Evolutionary conservation across 2,888 invertebrate species (phyloP), one percentile per base, ranked within the genome.

Genomic region (Chrysotoxum bicinctum): DNA sequence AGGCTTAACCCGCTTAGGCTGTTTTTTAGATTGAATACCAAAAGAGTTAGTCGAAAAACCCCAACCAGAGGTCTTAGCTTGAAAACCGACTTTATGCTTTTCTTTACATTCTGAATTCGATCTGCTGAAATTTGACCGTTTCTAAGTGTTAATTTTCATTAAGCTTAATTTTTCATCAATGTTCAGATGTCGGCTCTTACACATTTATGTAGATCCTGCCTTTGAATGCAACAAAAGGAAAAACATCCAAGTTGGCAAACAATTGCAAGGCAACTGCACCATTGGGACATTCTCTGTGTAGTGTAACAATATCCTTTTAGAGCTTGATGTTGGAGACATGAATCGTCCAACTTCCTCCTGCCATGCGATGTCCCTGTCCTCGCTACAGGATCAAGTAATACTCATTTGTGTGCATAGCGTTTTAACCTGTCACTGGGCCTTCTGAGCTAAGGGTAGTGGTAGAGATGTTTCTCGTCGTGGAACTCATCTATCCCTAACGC

Each of bases 381-480:
- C 50, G 12, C n/a, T 52, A 10, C 10, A 5, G 43, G 35, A 54
- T 9, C 32, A 66, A 48, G 30, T 64, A 30, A 79, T 73, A 16
- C 23, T 40, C 43, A 64, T 54, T 40, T 50, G 16, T 43, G 54
- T 70, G 32, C 16, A 60, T 45, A 45, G 26, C 48, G 48, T 66
- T 66, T 30, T 56, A 54, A 45, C 45, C 64, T 72, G 32, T 52
- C 56, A 50, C 40, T 52, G 23, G 14, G 14, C 50, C 6, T 35
- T 19, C 43, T 75, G 26, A 23, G 43, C 43, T 35, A 30, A 26
- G 52, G 21, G 40, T 64, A 58, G 10, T 16, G 54, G 16, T 48
- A 32, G 62, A 40, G 35, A 76, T 82, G 72, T 72, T 76, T 45
- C 60, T 58, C 21, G 35, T 58, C 56, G 72, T 82, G 43, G 7